Evolutionary conservation across 30 jellyfish, hydroid and myxozoan genomes (phyloP), one percentile per base, ranked within the genome.

Genomic region (Kudoa iwatai): DNA sequence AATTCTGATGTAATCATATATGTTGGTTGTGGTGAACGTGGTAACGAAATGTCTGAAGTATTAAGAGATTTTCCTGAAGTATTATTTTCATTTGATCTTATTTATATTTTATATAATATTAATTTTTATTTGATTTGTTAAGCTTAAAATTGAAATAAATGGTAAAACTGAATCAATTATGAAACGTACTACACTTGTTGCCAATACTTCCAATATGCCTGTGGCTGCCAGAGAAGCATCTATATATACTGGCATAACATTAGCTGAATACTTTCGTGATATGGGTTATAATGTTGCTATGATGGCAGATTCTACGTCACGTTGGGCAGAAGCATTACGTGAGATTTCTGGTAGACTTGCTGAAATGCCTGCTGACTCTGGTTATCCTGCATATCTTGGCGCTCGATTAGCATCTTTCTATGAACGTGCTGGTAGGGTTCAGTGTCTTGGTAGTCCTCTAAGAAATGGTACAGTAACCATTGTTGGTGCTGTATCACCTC

Each of bases 291-390:
- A 74, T 32, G 94, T 74, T 20, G 51, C 84, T 52, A 74, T 74
- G 94, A 74, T 74, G 94, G 94, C 94, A 17, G 94, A 74, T 51
- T 74, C 94, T 7, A 74, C 94, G 1, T 74, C 94, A 21, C 82
- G 94, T 34, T 74, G 94, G 94, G 94, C 94, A 32, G 94, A 74
- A 34, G 94, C 94, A 4, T 48, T 74, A 43, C 65, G 94, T 23
- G 94, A 74, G 47, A 74, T 74, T 33, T 74, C 94, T 30, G 94
- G 94, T 40, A 87, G 94, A 53, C 47, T 74, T 1, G 94, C 87
- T 19, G 94, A 74, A 74, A 74, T 74, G 94, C 94, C 94, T 31
- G 94, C 94, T 9, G 84, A 74, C 58, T 53, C 84, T 74, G 94
- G 94, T 16, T 74, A 74, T 28, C 94, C 94, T 3, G 94, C 94